Evolutionary conservation across 2,797 vertebrate genomes (phyloP), one percentile per base, ranked within the genome.

Genomic region (Nasua narica): DNA sequence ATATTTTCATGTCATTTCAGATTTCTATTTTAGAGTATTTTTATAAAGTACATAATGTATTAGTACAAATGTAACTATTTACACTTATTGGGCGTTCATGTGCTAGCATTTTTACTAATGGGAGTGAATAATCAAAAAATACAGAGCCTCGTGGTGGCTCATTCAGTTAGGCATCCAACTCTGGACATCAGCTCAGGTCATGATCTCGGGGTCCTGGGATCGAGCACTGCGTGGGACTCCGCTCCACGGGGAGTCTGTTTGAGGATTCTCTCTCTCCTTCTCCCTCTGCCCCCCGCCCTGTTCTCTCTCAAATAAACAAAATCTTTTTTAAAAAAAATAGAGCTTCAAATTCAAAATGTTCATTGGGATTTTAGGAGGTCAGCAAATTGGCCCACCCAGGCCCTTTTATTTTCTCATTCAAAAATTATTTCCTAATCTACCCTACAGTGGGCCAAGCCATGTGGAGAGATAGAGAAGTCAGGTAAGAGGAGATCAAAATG

Each of bases 11-110:
- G 29, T 46, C 23, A 96, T 82, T 93, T 87, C 48, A 85, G 21
- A 79, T 95, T 86, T 92, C 32, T 72, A 29, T 78, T 65, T 94
- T 87, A 77, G 46, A 58, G 7, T 92, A 56, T 60, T 91, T 95
- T 65, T 82, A 56, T 83, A 87, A 94, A 69, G 16, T 48, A 67
- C 46, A 37, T 46, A 25, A 19, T 23, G 40, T 76, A 52, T 95
- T 91, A 92, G 37, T 85, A 77, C 37, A 91, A 25, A 97, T 67
- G 50, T 62, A 43, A 94, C 70, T n/a, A 60, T 91, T 92, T 86
- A 88, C 58, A 46, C 56, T 25, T 46, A 40, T 35, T 72, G 16
- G 35, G 32, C 3, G 14, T 52, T 23, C 65, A 14, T 56, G 15
- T 74, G 14, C 1, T 87, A 72, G 7, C 35, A 86, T 48, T 60